Evolutionary conservation across 2,113 vertebrate species (phyloP).

Genomic region (Oncorhynchus masou): DNA sequence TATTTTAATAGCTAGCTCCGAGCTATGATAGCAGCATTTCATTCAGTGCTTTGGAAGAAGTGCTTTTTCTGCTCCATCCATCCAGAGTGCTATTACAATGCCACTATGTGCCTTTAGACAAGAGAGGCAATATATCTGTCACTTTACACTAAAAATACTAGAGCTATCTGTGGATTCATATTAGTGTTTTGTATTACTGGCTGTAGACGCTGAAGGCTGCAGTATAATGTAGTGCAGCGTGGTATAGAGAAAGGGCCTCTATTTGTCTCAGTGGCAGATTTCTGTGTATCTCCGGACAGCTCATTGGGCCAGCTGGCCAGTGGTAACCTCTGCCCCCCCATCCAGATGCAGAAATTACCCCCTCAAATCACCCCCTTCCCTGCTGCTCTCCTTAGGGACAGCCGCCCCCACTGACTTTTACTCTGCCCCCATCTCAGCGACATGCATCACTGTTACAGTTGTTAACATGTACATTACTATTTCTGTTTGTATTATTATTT

Average conservation of each 20-base stretch:
- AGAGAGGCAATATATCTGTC: slow-evolving; percentile 61
- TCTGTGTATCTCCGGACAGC: slow-evolving; percentile 24
- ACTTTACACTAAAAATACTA: slow-evolving; percentile 49
- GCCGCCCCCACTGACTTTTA: too few species aligned
- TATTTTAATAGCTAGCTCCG: slow-evolving; percentile 55
- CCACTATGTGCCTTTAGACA: slow-evolving; percentile 43
- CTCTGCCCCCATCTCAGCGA: too few species aligned
- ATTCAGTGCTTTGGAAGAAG: slow-evolving; percentile 13
- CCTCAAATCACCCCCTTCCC: slow-evolving; percentile 32
- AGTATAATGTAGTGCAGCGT: slow-evolving; percentile 36
- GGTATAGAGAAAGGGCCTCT: slow-evolving; percentile 37
- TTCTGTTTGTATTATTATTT: too few species aligned
- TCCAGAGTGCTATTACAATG: not conserved
- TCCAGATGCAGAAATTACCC: slow-evolving; percentile 68
- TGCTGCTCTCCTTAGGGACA: too few species aligned
- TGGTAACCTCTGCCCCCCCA: slow-evolving; percentile 55
- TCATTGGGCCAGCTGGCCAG: slow-evolving; percentile 56
- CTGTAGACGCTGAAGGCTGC: slow-evolving; percentile 53
- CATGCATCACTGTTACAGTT: too few species aligned
- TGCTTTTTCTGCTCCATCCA: slow-evolving; percentile 60
- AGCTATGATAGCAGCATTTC: slow-evolving; percentile 69
- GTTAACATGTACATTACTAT: too few species aligned
- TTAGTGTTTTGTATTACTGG: slow-evolving; percentile 51
- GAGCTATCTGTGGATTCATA: slow-evolving; percentile 36
- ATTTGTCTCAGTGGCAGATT: slow-evolving; percentile 54